Evolutionary conservation across 2,113 vertebrate species (phyloP).

Genomic region (Chunga burmeisteri): DNA sequence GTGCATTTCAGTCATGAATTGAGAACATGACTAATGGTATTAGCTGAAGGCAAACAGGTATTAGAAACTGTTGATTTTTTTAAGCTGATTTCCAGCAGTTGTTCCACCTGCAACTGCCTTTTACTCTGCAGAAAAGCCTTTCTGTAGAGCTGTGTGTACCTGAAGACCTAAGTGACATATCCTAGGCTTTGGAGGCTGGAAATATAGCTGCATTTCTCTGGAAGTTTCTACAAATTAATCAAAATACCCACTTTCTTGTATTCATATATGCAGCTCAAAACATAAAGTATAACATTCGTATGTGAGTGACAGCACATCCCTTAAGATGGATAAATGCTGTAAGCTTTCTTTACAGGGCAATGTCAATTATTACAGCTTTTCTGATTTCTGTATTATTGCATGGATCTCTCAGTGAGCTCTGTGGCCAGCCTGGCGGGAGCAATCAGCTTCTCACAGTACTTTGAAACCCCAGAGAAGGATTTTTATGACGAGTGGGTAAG

Average conservation of each 20-base stretch:
- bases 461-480: background rate
- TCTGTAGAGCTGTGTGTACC: background rate
- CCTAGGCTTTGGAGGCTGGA: constrained; percentile 6
- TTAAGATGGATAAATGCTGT: constrained; percentile 60
- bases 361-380: constrained; percentile 15
- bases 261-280: background rate
- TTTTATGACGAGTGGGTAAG: background rate
- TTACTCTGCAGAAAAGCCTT: constrained; percentile 11
- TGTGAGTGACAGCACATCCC: constrained; percentile 37
- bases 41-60: constrained; percentile 42
- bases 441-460: background rate
- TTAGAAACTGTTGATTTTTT: constrained; percentile 49
- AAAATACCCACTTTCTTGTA: background rate
- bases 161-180: constrained; percentile 2
- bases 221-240: constrained; percentile 31
- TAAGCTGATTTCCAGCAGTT: constrained; percentile 43
- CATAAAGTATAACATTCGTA: background rate
- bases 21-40: constrained; percentile 55
- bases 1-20: background rate
- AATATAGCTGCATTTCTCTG: background rate
- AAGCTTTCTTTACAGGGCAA: constrained; percentile 36
- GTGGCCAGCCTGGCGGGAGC: constrained; percentile 24
- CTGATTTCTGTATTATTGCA: constrained; percentile 24
- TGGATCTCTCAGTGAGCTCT: background rate
- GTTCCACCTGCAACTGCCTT: background rate